A percentile compares a stretch with the other conserved stretches of the same genome.
Evolutionary conservation across 2,888 invertebrate species (phyloP).

Genomic region (Ypsolopha sequella): DNA sequence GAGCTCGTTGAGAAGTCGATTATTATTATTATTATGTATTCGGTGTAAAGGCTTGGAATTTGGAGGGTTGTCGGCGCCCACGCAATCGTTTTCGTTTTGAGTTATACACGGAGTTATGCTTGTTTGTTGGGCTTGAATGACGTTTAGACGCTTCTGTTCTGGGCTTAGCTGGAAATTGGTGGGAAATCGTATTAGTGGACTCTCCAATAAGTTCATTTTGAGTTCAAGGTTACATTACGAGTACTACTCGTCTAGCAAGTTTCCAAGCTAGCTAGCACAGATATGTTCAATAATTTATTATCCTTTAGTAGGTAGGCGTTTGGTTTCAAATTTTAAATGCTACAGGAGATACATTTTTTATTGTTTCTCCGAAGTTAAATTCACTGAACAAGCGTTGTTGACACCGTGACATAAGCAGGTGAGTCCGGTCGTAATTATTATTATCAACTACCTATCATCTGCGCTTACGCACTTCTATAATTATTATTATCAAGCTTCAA

Average conservation of each 20-base stretch:
- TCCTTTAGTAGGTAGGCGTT: no score
- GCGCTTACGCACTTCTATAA: slow-evolving; percentile 1
- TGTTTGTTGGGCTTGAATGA: slow-evolving; percentile 5
- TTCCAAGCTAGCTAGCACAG: no score
- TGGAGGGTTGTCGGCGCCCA: slow-evolving; percentile 23
- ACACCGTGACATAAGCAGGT: neutral
- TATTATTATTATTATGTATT: slow-evolving; percentile 38
- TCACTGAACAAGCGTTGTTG: no score
- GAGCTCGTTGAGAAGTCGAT: slow-evolving; percentile 51
- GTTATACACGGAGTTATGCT: slow-evolving; percentile 6
- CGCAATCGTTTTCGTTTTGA: slow-evolving; percentile 9
- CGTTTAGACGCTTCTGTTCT: slow-evolving; percentile 5
- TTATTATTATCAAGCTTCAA: neutral
- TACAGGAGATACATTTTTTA: no score
- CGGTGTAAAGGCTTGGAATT: slow-evolving; percentile 32
- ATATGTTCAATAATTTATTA: no score
- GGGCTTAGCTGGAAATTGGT: neutral
- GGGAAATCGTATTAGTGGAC: neutral
- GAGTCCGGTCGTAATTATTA: slow-evolving; percentile 1
- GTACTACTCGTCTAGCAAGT: no score
- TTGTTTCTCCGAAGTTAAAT: no score
- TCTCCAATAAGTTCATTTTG: neutral
- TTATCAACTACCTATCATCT: slow-evolving; percentile 1
- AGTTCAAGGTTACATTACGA: no score
- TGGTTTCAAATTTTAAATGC: no score